Evolutionary conservation across 2,113 vertebrate species (phyloP), one percentile per base, ranked within the genome.

Genomic region (Ovis aries): DNA sequence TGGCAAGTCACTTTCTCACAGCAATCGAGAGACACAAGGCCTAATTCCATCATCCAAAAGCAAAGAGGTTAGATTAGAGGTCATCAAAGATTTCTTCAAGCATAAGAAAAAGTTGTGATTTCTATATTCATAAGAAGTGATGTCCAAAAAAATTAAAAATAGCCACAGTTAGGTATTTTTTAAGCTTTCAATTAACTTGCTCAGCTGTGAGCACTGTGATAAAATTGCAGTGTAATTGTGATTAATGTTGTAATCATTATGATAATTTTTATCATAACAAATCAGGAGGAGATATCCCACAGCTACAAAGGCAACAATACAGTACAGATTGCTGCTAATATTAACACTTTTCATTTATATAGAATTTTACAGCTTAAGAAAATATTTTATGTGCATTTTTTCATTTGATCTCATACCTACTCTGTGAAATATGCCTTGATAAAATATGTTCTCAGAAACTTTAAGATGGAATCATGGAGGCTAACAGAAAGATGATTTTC

Each of bases 261-360:
- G 77, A 97, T 98, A 91, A 94, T 94, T 98, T 97, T 95, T 97
- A 96, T 98, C 95, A 88, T 92, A 97, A 96, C 64, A 98, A 98
- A 97, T 97, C 95, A 96, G 48, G 25, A 96, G 52, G 52, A 86
- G 19, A 82, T 84, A 90, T 86, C 50, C 92, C 55, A 71, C 12
- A 94, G 84, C 21, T 40, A 95, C 90, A 71, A 95, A 97, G n/a
- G 59, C 33, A 94, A 84, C 7, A 81, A 11, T 62, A 90, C 25
- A 36, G 23, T 55, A 84, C 1, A 55, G n/a, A 33, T 81, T 80
- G 19, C 21, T 90, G 25, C 27, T 94, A 82, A 92, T 78, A 85
- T 52, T 97, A 96, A 82, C 19, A 6, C 7, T 21, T 94, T 88
- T 95, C 14, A 59, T 93, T 94, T 84, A 96, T 33, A 25, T 52